Evolutionary conservation across 1,140 invertebrate species (phyloP).

Genomic region (Popillia japonica): DNA sequence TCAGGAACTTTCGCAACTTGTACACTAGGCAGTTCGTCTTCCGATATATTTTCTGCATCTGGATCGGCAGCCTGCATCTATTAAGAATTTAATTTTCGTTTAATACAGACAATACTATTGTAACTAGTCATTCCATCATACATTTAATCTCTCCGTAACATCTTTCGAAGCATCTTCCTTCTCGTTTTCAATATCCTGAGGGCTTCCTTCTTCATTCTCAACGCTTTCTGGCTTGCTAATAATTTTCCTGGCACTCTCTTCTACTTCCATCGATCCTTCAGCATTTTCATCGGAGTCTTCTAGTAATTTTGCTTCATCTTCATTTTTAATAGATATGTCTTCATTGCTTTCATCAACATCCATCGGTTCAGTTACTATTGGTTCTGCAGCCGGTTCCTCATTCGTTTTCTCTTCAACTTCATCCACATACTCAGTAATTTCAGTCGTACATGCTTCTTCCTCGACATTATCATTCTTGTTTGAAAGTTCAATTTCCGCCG

Average conservation of each 20-base stretch:
- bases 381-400: background rate
- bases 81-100: background rate
- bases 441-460: constrained; percentile 43
- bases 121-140: background rate
- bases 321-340: constrained; percentile 7
- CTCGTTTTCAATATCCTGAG: constrained; percentile 44
- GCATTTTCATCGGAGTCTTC: constrained; percentile 46
- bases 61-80: constrained; percentile 60
- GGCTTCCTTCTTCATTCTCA: constrained; percentile 38
- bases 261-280: background rate
- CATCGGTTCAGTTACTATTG: background rate
- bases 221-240: background rate
- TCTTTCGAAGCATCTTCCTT: background rate
- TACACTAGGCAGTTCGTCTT: constrained; percentile 69
- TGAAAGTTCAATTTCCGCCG: background rate
- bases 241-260: background rate
- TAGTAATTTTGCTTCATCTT: constrained; percentile 27
- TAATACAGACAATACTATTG: too few relatives aligned
- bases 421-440: constrained; percentile 50
- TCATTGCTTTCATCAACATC: background rate
- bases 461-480: background rate
- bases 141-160: background rate
- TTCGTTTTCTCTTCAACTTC: constrained; percentile 45
- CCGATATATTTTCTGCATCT: constrained; percentile 74
- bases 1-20: constrained; percentile 63